Conservation (phyloP, 2,888 invertebrate genomes). For the Epinotia demarniana region DNA sequence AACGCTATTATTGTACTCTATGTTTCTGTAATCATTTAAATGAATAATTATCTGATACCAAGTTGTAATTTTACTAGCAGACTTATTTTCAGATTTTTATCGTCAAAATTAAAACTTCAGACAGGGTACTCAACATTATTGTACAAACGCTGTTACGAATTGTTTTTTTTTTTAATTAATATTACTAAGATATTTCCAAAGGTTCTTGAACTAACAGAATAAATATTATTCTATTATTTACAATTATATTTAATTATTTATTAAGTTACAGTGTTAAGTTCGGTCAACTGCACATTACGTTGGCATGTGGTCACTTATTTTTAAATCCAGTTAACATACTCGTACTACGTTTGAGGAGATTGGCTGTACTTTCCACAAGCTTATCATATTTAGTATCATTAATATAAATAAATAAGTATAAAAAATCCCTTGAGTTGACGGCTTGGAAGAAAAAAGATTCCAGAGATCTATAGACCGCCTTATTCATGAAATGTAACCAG, state of each 20-base stretch:
- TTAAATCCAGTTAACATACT: not conserved
- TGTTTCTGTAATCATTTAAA: too few relatives aligned
- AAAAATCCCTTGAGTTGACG: not conserved
- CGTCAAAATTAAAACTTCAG: too few relatives aligned
- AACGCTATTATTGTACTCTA: too few relatives aligned
- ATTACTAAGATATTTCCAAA: not conserved
- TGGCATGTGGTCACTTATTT: not conserved
- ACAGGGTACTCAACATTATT: too few relatives aligned
- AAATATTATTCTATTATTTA: constrained; percentile 10
- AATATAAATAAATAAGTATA: not conserved
- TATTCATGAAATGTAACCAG: not conserved
- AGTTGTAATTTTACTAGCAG: too few relatives aligned
- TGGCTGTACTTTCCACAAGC: not conserved
- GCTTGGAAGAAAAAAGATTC: not conserved
- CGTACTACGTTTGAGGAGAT: too few relatives aligned
- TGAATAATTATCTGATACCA: too few relatives aligned
- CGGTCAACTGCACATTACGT: not conserved
- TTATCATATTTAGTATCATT: not conserved
- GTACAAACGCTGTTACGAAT: too few relatives aligned
- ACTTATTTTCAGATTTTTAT: too few relatives aligned
- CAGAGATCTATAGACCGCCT: not conserved
- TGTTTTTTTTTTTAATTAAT: too few relatives aligned
- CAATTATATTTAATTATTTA: not conserved
- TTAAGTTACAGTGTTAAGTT: not conserved
- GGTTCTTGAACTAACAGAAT: not conserved